Base-by-base conservation (phyloP, 1,140 invertebrate species). In the Drosophila tsacasi region DNA sequence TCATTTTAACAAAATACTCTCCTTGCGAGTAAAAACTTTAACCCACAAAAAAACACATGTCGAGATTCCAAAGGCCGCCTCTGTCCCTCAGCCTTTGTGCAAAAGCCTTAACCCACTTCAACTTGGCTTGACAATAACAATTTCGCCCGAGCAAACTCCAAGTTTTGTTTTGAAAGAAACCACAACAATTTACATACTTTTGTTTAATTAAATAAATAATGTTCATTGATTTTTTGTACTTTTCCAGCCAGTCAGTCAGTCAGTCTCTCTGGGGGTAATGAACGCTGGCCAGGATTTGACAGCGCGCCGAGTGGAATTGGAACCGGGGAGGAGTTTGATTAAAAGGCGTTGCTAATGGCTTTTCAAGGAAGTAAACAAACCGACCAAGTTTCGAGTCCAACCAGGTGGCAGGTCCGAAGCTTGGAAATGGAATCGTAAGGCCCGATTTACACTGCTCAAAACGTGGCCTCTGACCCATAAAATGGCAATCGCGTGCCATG, bases 311-410 rank as follows among this genome's bases (percentile, higher is more conserved):
- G 27, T 30, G 27, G 27, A 79, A 50, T 25, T 32, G 37, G 19
- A 75, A 65, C 66, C 69, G 46, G 5, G 12, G n/a, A 19, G 50
- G 62, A 75, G 68, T 76, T 57, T 85, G 76, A 83, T 83, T 81
- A 81, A 91, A 72, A 81, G 80, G 74, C 82, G 83, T 86, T 85
- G 81, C 85, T 91, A 85, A 84, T 85, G 81, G 66, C 62, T 73
- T 73, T 64, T 52, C 59, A 15, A 42, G 61, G 32, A 82, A 55
- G 49, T 46, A 47, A 50, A 81, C 46, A 46, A 42, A 10, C 19
- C 44, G 32, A 27, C 19, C n/a, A 19, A 35, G 19, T 17, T 35
- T 35, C 3, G 19, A 54, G n/a, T 54, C 52, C 52, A 37, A 23
- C 30, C 15, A 57, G 35, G 17, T 46, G 67, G 52, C 30, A 25